A percentile compares a stretch with the other conserved stretches of the same genome.
Evolutionary conservation across 2,888 invertebrate genomes (phyloP).

Genomic region (Spodoptera exigua): DNA sequence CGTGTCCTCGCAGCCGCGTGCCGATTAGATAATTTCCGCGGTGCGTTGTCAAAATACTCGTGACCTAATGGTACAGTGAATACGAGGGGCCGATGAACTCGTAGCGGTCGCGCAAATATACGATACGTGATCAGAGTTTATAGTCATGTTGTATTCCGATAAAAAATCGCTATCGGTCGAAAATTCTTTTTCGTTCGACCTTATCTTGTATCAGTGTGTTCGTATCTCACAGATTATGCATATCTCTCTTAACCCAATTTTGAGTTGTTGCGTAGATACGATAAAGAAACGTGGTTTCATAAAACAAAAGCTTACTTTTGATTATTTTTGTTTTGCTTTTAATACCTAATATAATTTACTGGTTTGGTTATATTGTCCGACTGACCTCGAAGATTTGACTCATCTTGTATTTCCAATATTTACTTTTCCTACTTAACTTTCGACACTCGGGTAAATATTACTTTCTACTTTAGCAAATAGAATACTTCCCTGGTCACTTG

Average conservation of each 20-base stretch:
- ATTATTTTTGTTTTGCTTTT: slow-evolving; percentile 1
- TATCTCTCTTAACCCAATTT: slow-evolving; percentile 56
- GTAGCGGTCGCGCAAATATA: slow-evolving; percentile 70
- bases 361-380: background rate
- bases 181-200: slow-evolving; percentile 68
- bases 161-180: slow-evolving; percentile 73
- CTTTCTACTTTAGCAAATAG: no score
- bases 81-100: slow-evolving; percentile 80
- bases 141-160: slow-evolving; percentile 57
- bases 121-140: slow-evolving; percentile 69
- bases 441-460: no score
- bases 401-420: background rate
- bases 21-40: slow-evolving; percentile 89
- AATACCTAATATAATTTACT: background rate
- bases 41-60: slow-evolving; percentile 88
- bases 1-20: slow-evolving; percentile 86
- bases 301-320: slow-evolving; percentile 18
- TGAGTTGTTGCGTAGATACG: slow-evolving; percentile 25
- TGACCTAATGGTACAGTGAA: slow-evolving; percentile 89
- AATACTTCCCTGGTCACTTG: no score
- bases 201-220: slow-evolving; percentile 46
- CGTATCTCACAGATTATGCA: slow-evolving; percentile 40
- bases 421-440: no score
- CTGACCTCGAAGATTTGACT: background rate
- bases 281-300: slow-evolving; percentile 17